Evolutionary conservation across 2,797 vertebrate genomes (phyloP).

Genomic region (Chrysolophus pictus): DNA sequence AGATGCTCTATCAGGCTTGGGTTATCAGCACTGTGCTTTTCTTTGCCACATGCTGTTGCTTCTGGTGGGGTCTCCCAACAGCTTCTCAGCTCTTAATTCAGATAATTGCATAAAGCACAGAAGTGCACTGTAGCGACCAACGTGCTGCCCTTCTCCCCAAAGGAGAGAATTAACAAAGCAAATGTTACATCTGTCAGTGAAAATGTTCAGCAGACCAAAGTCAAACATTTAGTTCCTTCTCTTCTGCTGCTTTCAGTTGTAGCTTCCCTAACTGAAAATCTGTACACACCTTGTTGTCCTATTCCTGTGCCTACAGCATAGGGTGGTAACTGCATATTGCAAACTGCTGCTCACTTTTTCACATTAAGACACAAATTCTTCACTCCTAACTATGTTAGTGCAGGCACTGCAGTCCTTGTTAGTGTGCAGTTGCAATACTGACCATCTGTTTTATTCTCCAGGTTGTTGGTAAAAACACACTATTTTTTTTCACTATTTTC

Average conservation of each 20-base stretch:
- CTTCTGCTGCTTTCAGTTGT: slow-evolving; percentile 1
- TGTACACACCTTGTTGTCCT: not conserved
- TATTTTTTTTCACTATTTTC: not conserved
- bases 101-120: not conserved
- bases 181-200: not conserved
- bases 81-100: slow-evolving; percentile 22
- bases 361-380: not conserved
- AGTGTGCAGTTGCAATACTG: not conserved
- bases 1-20: not conserved
- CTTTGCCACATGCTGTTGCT: not conserved
- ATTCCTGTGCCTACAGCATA: not conserved
- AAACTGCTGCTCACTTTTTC: not conserved
- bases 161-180: not conserved
- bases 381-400: not conserved
- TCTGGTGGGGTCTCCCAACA: not conserved
- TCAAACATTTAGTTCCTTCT: not conserved
- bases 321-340: not conserved
- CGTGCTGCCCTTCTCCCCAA: not conserved
- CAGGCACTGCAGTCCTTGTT: not conserved
- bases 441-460: not conserved
- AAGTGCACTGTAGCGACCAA: not conserved
- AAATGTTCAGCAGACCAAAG: not conserved
- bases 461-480: not conserved
- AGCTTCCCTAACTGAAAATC: not conserved
- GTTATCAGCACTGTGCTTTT: not conserved